phyloP scores from a whole-genome alignment of 2,888 invertebrate species.

The Dione juno region DNA sequence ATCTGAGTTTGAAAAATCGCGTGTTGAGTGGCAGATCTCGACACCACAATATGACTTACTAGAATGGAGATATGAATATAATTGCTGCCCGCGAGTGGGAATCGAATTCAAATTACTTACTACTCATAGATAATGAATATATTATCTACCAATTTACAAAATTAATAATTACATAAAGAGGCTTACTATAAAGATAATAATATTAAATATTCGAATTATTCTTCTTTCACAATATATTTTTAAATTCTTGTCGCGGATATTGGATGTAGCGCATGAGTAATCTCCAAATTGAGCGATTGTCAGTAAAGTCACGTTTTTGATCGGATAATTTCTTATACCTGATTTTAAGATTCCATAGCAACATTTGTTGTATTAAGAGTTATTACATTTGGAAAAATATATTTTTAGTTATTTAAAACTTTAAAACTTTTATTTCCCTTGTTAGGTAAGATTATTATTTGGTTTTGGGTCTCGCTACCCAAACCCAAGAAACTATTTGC shows the following conservation, averaged over 20 bases:
- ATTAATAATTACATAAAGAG: neutral
- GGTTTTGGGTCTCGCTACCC: no score
- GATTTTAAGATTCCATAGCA: slow-evolving; percentile 5
- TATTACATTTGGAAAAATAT: neutral
- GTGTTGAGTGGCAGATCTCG: no score
- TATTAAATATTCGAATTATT: neutral
- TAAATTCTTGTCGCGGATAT: slow-evolving; percentile 21
- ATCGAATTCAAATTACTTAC: no score
- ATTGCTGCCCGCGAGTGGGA: no score
- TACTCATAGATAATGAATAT: no score
- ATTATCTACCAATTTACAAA: neutral
- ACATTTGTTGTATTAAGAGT: neutral
- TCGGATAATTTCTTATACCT: slow-evolving; percentile 32
- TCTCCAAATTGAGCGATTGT: slow-evolving; percentile 37
- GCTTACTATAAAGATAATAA: neutral
- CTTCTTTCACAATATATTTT: neutral
- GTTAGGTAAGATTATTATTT: no score
- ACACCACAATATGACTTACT: no score
- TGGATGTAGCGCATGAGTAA: slow-evolving; percentile 38
- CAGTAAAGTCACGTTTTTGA: slow-evolving; percentile 41
- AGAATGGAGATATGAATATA: no score
- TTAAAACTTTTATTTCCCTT: no score
- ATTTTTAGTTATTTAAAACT: neutral
- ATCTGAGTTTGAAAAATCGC: no score
- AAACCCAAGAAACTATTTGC: no score